Conservation (phyloP, 2,888 invertebrate genomes). For the Plusia festucae region DNA sequence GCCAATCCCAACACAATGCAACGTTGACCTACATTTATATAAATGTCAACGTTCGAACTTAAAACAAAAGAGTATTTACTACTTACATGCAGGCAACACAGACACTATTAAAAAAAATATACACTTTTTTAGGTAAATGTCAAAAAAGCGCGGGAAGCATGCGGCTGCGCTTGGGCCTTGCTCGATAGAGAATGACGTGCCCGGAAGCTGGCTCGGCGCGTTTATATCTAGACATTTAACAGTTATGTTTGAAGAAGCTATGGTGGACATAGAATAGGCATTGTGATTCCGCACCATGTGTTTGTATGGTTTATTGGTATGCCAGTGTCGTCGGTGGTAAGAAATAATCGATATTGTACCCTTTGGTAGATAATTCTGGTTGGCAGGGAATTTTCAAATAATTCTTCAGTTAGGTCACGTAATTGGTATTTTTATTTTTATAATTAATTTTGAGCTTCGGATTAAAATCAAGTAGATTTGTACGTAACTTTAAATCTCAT, state of each 20-base stretch:
- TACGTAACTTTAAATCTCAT: too few species aligned
- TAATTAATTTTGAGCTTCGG: too few species aligned
- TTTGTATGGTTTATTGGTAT: slow-evolving; percentile 37
- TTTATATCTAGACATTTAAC: slow-evolving; percentile 86
- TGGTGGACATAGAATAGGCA: slow-evolving; percentile 69
- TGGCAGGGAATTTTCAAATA: not conserved
- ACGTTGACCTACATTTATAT: slow-evolving; percentile 72
- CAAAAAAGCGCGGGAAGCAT: slow-evolving; percentile 73
- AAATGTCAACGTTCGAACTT: slow-evolving; percentile 66
- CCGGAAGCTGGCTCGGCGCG: slow-evolving; percentile 79
- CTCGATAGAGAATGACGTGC: slow-evolving; percentile 83
- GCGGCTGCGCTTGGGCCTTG: slow-evolving; percentile 76
- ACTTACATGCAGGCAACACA: slow-evolving; percentile 72
- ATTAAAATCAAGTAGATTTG: too few species aligned
- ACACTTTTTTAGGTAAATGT: slow-evolving; percentile 60
- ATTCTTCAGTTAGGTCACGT: not conserved
- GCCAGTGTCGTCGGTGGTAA: not conserved
- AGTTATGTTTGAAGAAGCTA: slow-evolving; percentile 83
- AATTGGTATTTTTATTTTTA: not conserved
- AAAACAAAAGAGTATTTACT: slow-evolving; percentile 68
- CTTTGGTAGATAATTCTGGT: too few species aligned
- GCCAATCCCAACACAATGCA: slow-evolving; percentile 66
- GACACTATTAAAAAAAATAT: slow-evolving; percentile 67
- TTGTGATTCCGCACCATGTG: slow-evolving; percentile 48
- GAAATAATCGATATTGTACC: not conserved